Conservation (phyloP, 2,888 invertebrate species). For the Resseliella maxima region DNA sequence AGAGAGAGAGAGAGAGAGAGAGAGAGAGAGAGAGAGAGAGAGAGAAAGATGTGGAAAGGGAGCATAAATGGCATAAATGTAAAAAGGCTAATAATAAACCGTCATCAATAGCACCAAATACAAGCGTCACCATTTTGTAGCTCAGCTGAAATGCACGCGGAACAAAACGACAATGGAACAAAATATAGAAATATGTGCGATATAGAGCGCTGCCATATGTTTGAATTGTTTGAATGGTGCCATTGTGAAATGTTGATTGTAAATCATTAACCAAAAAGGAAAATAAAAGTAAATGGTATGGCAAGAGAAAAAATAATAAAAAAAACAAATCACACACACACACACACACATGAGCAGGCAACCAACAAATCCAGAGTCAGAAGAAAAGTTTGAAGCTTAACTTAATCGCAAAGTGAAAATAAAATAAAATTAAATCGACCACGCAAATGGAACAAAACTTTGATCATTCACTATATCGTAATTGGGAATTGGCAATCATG, state of each 20-base stretch:
- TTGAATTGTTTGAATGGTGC: constrained; percentile 19
- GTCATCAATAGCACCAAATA: constrained; percentile 51
- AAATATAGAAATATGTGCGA: not conserved
- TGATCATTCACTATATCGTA: not conserved
- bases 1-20: not conserved
- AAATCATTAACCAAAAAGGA: constrained; percentile 43
- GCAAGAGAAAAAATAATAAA: not conserved
- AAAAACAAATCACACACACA: not conserved
- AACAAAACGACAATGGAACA: not conserved
- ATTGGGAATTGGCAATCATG: not conserved
- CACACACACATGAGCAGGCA: not conserved
- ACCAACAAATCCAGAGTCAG: not conserved
- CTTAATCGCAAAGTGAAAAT: constrained; percentile 48
- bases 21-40: not conserved
- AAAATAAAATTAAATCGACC: constrained; percentile 2
- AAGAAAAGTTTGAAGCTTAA: constrained; percentile 28
- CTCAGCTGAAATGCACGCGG: not conserved
- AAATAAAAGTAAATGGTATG: not conserved
- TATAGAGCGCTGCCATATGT: not conserved
- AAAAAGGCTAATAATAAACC: constrained; percentile 43
- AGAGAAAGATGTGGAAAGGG: not conserved
- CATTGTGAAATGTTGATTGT: constrained; percentile 46
- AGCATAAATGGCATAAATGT: constrained; percentile 22
- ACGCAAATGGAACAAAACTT: constrained; percentile 27
- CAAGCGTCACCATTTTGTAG: constrained; percentile 16